phyloP scores from a whole-genome alignment of 1,140 invertebrate genomes.

The Aporrectodea caliginosa region DNA sequence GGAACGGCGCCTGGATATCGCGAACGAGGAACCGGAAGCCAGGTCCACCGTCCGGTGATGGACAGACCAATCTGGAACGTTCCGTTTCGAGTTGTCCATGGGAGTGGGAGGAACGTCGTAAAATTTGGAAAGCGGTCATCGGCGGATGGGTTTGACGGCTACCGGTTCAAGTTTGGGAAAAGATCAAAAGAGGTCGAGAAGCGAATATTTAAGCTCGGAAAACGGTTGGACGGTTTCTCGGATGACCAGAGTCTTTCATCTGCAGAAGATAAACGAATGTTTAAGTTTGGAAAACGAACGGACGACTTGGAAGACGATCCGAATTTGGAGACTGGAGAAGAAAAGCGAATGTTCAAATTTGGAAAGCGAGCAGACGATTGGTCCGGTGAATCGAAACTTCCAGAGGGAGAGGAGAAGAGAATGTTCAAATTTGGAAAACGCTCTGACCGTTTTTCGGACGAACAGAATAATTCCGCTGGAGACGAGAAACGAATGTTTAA shows the following conservation, averaged over 20 bases:
- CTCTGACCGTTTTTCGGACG: background rate
- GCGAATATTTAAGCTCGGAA: background rate
- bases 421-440: background rate
- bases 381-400: background rate
- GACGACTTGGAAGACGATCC: background rate
- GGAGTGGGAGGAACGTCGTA: background rate
- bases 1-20: background rate
- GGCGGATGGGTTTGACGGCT: background rate
- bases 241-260: no score
- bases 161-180: background rate
- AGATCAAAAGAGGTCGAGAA: background rate
- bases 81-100: background rate
- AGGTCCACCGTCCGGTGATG: background rate
- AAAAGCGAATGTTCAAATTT: background rate
- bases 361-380: background rate
- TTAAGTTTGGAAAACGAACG: background rate
- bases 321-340: background rate
- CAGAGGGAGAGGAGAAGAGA: background rate
- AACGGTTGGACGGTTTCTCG: no score
- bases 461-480: background rate
- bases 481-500: background rate
- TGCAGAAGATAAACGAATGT: background rate
- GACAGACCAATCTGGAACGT: background rate
- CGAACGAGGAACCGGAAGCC: background rate
- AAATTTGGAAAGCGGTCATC: background rate